phyloP scores from a whole-genome alignment of 1,140 invertebrate genomes.

The Macrobrachium rosenbergii region DNA sequence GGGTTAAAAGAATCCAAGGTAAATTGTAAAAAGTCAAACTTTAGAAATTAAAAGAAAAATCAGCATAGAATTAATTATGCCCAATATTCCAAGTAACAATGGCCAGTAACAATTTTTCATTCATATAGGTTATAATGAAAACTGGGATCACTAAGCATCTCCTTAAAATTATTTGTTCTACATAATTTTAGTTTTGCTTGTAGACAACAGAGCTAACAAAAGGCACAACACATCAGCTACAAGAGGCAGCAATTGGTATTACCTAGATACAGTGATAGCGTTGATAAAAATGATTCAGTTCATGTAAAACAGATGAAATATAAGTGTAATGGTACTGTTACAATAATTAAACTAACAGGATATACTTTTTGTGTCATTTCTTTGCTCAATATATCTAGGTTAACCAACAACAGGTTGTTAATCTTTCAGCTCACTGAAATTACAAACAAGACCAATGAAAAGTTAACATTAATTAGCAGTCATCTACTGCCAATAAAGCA shows the following conservation, averaged over 20 bases:
- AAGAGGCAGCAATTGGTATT: conserved; percentile 32
- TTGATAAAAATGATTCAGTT: not conserved
- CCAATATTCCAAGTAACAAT: too few species aligned
- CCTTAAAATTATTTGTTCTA: not conserved
- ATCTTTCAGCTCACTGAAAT: not conserved
- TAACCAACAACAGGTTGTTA: conserved; percentile 18
- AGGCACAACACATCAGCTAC: conserved; percentile 39
- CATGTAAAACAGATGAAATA: conserved; percentile 1
- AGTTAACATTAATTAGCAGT: not conserved
- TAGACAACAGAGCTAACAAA: conserved; percentile 29
- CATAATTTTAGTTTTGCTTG: conserved; percentile 8
- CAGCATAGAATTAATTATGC: too few species aligned
- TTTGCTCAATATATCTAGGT: conserved; percentile 29
- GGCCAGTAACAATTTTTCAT: not conserved
- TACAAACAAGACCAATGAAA: not conserved
- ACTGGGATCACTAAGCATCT: conserved; percentile 17
- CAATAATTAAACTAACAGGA: too few species aligned
- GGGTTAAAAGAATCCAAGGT: too few species aligned
- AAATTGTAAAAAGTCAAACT: too few species aligned
- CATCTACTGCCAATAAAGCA: not conserved
- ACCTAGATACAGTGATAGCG: conserved; percentile 18
- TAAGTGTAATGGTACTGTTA: not conserved
- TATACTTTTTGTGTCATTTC: not conserved
- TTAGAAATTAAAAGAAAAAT: too few species aligned
- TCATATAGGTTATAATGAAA: not conserved